A percentile compares a stretch with the other conserved stretches of the same genome.
phyloP scores from a whole-genome alignment of 2,113 vertebrate genomes.

The Salminus brasiliensis region DNA sequence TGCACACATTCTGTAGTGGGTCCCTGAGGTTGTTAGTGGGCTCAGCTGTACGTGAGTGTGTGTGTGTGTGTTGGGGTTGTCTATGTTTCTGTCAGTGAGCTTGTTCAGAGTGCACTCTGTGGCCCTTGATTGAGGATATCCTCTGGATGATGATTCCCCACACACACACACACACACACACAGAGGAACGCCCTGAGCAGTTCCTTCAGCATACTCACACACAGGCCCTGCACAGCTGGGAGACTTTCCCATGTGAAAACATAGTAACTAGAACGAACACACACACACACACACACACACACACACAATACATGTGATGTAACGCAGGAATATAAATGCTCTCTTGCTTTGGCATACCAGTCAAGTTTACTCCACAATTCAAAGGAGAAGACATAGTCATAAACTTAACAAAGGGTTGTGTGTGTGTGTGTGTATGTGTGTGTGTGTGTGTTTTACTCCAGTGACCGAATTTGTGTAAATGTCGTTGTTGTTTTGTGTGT shows the following conservation, averaged over 20 bases:
- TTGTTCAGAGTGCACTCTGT: slow-evolving; percentile 75
- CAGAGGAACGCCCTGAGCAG: slow-evolving; percentile 73
- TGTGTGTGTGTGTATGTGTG: slow-evolving; percentile 20
- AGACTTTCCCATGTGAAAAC: slow-evolving; percentile 73
- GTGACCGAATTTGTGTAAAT: too few species aligned
- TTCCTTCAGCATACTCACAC: slow-evolving; percentile 67
- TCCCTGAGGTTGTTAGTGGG: slow-evolving; percentile 78
- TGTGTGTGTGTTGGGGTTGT: background rate
- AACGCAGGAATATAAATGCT: background rate
- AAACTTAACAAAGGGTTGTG: background rate
- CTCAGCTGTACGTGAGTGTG: slow-evolving; percentile 61
- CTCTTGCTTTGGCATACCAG: background rate
- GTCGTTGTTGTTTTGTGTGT: too few species aligned
- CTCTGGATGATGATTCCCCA: slow-evolving; percentile 75
- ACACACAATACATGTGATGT: background rate
- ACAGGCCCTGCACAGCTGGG: slow-evolving; percentile 59
- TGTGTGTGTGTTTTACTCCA: too few species aligned
- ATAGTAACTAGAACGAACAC: slow-evolving; percentile 43
- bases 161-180: slow-evolving; percentile 42
- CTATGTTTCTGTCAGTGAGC: slow-evolving; percentile 81
- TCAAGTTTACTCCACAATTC: too few species aligned
- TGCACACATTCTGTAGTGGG: slow-evolving; percentile 47
- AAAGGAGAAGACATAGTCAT: too few species aligned
- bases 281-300: slow-evolving; percentile 22
- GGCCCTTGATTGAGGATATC: slow-evolving; percentile 83